phyloP scores from a whole-genome alignment of 2,113 vertebrate genomes.

The Erythrolamprus reginae region DNA sequence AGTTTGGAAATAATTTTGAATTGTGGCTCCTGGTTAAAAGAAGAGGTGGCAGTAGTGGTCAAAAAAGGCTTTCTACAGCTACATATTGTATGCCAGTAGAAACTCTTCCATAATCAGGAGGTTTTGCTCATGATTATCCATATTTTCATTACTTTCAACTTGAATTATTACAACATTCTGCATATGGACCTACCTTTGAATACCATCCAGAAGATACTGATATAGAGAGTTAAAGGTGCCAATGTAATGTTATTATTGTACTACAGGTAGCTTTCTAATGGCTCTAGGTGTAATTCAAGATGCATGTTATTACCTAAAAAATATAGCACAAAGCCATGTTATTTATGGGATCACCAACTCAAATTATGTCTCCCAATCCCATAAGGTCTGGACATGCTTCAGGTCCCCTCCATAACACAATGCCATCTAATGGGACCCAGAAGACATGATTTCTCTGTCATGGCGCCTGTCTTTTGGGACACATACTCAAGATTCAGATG shows the following conservation, averaged over 20 bases:
- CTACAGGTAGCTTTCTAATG: background rate
- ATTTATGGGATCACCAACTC: background rate
- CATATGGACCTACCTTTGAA: background rate
- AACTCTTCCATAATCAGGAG: background rate
- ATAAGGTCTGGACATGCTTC: background rate
- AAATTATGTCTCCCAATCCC: background rate
- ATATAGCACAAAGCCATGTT: background rate
- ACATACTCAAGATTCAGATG: background rate
- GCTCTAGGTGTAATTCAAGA: background rate
- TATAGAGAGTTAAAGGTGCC: background rate
- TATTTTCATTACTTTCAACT: background rate
- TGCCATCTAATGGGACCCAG: background rate
- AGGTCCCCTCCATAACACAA: background rate
- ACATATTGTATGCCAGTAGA: background rate
- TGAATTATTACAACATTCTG: background rate
- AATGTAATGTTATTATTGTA: background rate
- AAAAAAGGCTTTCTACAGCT: background rate
- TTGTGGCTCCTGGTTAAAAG: background rate
- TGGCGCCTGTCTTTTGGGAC: background rate
- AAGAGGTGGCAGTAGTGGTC: background rate
- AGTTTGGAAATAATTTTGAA: background rate
- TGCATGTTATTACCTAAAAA: background rate
- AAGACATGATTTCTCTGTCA: background rate
- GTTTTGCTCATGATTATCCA: background rate
- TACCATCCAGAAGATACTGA: background rate